Base-by-base conservation (phyloP, 2,113 vertebrate genomes). In the Hepsetus odoe region DNA sequence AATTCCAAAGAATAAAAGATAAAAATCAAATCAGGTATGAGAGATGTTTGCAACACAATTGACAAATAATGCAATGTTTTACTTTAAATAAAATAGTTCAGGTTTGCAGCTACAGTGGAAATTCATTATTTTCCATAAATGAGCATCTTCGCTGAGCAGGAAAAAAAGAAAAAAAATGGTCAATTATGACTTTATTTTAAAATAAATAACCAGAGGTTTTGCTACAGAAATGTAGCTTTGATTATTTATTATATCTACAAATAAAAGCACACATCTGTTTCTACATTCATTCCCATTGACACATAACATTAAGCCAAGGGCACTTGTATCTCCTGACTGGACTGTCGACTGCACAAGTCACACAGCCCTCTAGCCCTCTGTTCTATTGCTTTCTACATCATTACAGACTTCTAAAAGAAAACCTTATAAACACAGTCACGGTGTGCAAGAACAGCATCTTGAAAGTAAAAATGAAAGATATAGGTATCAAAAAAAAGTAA, bases 331-430 rank as follows among this genome's bases (percentile, higher is more conserved):
- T 56, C 69, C 61, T 55, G 56, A 53, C 40, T 42, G 64, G 77
- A 46, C 59, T 76, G 59, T 72, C 66, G 76, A 66, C 38, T 72
- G 59, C 33, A 70, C 32, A 58, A 24, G 20, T 71, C 67, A 11
- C 71, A 75, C 69, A 69, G 75, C 77, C 76, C 49, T 65, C 67
- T 76, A 49, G 67, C 77, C 74, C 46, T 62, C 82, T 68, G 73
- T 28, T 62, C 82, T 83, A 80, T 83, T 83, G 82, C 74, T 80
- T 83, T 72, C 82, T 80, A 62, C 46, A 61, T 74, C 53, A 61
- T 22, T 65, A 67, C 30, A 55, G 73, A 80, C 62, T 65, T 68
- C 35, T 72, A 83, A 65, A 67, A 56, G 20, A 70, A 46, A 80
- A 61, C 32, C n/a, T 24, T 28, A n/a, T 35, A 55, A 74, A 42